Evolutionary conservation across 2,113 vertebrate species (phyloP).

Genomic region (Aegotheles bennettii): DNA sequence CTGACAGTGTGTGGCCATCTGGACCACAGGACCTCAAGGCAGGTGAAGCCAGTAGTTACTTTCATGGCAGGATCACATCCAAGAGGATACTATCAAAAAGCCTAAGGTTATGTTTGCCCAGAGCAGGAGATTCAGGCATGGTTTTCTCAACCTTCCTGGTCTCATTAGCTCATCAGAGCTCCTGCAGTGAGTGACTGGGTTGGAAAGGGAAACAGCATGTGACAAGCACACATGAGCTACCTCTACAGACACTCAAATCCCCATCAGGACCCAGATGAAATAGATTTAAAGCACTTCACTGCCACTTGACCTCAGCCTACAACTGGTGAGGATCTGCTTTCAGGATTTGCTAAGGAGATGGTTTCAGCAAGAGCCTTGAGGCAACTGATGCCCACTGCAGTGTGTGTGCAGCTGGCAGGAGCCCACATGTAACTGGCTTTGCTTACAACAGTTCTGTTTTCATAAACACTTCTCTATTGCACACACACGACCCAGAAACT

Average conservation of each 20-base stretch:
- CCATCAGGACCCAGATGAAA: neutral
- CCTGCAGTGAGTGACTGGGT: neutral
- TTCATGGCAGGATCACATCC: neutral
- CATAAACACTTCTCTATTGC: neutral
- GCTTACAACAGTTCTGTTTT: neutral
- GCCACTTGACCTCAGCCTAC: neutral
- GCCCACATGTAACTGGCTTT: rapidly evolving
- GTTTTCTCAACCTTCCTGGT: neutral
- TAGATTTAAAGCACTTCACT: neutral
- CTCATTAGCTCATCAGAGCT: neutral
- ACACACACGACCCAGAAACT: neutral
- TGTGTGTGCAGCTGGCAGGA: neutral
- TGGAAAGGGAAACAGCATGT: neutral
- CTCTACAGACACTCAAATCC: neutral
- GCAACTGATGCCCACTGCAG: rapidly evolving
- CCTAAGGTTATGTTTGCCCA: neutral
- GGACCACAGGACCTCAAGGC: neutral
- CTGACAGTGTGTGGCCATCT: neutral
- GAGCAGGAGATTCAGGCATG: neutral
- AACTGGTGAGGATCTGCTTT: neutral
- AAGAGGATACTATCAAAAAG: neutral
- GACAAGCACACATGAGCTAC: neutral
- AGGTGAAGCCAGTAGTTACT: neutral
- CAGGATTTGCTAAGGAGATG: neutral
- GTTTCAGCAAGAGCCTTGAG: neutral